Evolutionary conservation across 2,113 vertebrate genomes (phyloP).

Genomic region (Bos javanicus): DNA sequence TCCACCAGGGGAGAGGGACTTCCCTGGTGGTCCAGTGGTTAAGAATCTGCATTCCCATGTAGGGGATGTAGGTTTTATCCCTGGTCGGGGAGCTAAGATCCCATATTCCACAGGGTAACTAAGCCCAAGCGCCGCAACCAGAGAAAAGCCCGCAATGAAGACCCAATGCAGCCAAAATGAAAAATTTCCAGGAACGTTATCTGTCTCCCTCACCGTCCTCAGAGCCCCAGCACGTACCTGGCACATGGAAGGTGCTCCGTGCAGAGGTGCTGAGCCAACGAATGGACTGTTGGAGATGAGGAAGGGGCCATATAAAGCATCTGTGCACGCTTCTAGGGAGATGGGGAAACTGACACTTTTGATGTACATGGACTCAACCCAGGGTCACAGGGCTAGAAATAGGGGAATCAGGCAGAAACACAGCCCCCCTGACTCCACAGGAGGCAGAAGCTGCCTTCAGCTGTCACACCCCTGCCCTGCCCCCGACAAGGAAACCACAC

Average conservation of each 20-base stretch:
- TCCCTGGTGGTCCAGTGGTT: background rate
- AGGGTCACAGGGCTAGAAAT: background rate
- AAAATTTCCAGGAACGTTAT: background rate
- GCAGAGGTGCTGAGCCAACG: background rate
- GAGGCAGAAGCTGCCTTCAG: background rate
- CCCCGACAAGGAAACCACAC: constrained; percentile 56
- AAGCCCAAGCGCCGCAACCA: background rate
- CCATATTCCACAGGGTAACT: background rate
- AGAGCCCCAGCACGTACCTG: background rate
- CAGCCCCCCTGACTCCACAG: background rate
- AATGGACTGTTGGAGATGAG: background rate
- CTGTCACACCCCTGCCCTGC: background rate
- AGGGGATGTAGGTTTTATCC: background rate
- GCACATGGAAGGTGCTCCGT: background rate
- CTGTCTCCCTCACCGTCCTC: background rate
- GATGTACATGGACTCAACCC: background rate
- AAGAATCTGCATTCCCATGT: background rate
- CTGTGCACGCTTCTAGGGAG: too few species aligned
- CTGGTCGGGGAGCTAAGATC: background rate
- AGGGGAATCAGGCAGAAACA: background rate
- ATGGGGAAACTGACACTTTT: background rate
- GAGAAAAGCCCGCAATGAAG: background rate
- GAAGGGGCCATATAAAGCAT: background rate
- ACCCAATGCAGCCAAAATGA: background rate
- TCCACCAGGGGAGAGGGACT: background rate